Conservation (phyloP, 1,140 invertebrate genomes). For the Platyscapa corneri region DNA sequence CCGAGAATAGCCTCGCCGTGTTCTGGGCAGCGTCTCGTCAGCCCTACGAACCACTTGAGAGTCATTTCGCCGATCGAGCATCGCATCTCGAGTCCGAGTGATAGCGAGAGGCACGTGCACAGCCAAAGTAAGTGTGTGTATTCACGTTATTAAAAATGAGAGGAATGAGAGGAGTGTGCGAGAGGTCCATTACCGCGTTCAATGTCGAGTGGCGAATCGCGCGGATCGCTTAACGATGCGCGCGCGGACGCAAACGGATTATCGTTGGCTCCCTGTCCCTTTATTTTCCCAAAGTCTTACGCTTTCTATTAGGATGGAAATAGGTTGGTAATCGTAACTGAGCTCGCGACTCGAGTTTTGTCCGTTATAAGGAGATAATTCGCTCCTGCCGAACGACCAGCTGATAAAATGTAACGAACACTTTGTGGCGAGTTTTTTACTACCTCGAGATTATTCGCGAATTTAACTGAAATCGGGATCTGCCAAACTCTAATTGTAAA, state of each 20-base stretch:
- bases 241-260: background rate
- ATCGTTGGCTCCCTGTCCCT: background rate
- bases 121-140: slow-evolving; percentile 62
- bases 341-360: too few relatives aligned
- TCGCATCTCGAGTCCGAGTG: slow-evolving; percentile 67
- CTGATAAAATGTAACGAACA: too few relatives aligned
- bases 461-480: too few relatives aligned
- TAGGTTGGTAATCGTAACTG: too few relatives aligned
- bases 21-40: slow-evolving; percentile 61
- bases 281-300: background rate
- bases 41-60: slow-evolving; percentile 62
- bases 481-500: too few relatives aligned
- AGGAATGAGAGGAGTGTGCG: too few relatives aligned
- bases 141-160: background rate
- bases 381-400: too few relatives aligned
- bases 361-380: too few relatives aligned
- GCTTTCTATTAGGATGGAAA: background rate
- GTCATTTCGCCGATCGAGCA: slow-evolving; percentile 64
- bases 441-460: too few relatives aligned
- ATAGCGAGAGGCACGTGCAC: slow-evolving; percentile 64
- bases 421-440: too few relatives aligned
- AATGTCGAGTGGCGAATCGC: background rate
- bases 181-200: background rate
- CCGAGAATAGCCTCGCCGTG: slow-evolving; percentile 60
- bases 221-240: background rate